Evolutionary conservation across 1,140 invertebrate species (phyloP).

Genomic region (Neodiprion lecontei): DNA sequence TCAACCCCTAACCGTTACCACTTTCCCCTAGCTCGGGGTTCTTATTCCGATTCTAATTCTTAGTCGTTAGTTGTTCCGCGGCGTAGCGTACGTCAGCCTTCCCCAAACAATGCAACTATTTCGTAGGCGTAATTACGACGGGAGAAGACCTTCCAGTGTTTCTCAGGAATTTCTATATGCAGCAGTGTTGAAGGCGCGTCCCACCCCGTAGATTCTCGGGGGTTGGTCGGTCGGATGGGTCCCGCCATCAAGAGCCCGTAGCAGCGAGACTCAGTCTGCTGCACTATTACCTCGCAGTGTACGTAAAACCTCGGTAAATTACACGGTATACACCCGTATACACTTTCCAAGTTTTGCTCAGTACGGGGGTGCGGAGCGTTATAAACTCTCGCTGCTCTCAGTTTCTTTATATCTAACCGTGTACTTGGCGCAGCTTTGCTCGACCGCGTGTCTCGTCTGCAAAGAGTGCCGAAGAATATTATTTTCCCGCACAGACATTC

Average conservation of each 20-base stretch:
- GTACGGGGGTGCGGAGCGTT: not conserved
- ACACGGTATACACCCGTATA: not conserved
- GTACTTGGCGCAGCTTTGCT: no score
- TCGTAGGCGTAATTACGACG: not conserved
- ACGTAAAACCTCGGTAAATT: not conserved
- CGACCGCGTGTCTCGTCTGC: no score
- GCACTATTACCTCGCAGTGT: not conserved
- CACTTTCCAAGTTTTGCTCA: not conserved
- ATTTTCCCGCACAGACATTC: no score
- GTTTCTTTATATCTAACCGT: no score
- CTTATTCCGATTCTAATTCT: not conserved
- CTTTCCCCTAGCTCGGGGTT: not conserved
- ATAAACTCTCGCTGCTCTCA: not conserved
- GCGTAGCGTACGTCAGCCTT: not conserved
- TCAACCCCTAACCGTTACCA: not conserved
- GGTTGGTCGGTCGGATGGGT: not conserved
- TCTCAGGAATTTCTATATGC: no score
- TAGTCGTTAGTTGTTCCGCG: not conserved
- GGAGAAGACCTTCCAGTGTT: no score
- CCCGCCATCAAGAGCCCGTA: not conserved
- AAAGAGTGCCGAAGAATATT: no score
- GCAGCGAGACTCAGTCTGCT: not conserved
- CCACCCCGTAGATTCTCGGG: not conserved
- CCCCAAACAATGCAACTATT: conserved; percentile 2
- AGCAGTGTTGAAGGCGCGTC: no score